Percentiles rank a stretch among this genome's conserved stretches.
phyloP scores from a whole-genome alignment of 2,797 vertebrate species.

The Australoheros facetus region DNA sequence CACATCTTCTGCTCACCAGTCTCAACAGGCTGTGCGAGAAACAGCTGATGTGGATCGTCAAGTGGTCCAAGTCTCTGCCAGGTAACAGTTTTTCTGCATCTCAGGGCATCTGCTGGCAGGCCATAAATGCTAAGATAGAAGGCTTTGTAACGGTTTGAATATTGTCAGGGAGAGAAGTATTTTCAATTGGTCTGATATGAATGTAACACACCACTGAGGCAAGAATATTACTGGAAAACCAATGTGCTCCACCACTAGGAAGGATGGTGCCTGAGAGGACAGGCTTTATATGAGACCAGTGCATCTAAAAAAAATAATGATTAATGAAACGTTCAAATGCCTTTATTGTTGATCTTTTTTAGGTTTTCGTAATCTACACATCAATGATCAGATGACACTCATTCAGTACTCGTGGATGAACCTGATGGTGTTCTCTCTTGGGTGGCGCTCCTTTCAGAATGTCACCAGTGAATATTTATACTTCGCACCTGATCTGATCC shows the following conservation, averaged over 20 bases:
- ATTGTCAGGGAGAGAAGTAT: neutral
- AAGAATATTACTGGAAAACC: neutral
- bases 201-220: neutral
- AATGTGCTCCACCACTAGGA: neutral
- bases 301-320: neutral
- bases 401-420: conserved; percentile 99
- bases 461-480: conserved; percentile 93
- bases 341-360: conserved; percentile 11
- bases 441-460: conserved; percentile 97
- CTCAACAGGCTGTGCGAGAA: conserved; percentile 94
- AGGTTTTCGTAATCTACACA: conserved; percentile 97
- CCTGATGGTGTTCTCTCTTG: conserved; percentile 95
- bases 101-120: conserved; percentile 37
- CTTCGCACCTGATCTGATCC: conserved; percentile 95
- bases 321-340: conserved; percentile 3
- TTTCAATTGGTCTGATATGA: neutral
- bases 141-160: neutral
- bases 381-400: conserved; percentile 97
- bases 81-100: conserved; percentile 80
- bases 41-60: conserved; percentile 95
- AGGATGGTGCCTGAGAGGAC: no score
- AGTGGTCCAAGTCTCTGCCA: conserved; percentile 97
- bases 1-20: conserved; percentile 90
- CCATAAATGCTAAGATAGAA: conserved; percentile 9
- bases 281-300: neutral